phyloP scores from a whole-genome alignment of 2,888 invertebrate genomes.

The Phaonia tiefii region DNA sequence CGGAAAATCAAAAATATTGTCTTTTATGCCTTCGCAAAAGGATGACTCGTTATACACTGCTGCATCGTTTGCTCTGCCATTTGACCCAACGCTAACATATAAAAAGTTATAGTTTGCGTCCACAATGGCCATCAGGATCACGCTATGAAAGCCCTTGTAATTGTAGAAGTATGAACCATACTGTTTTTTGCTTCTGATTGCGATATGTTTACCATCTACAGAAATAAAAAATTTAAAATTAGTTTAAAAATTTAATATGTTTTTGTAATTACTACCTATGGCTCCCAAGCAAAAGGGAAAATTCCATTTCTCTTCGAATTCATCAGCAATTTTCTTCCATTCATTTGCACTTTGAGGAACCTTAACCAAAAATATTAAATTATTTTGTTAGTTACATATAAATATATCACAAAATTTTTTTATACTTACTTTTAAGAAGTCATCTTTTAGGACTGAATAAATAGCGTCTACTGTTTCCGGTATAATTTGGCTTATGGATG shows the following conservation, averaged over 20 bases:
- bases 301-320: constrained; percentile 48
- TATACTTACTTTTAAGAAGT: constrained; percentile 41
- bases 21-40: not conserved
- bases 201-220: constrained; percentile 36
- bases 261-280: constrained; percentile 26
- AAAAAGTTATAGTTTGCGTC: not conserved
- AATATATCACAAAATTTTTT: not conserved
- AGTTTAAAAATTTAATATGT: not conserved
- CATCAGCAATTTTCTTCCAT: constrained; percentile 41
- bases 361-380: not conserved
- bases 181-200: constrained; percentile 11
- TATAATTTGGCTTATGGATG: constrained; percentile 27
- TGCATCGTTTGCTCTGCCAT: constrained; percentile 1
- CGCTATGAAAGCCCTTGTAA: constrained; percentile 25
- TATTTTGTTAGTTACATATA: not conserved
- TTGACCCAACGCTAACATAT: not conserved
- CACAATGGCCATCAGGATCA: not conserved
- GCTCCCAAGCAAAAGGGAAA: constrained; percentile 52
- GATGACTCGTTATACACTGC: not conserved
- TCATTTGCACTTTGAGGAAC: constrained; percentile 26
- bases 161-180: constrained; percentile 45
- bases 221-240: not conserved
- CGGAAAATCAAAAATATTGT: not conserved
- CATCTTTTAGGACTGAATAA: constrained; percentile 41
- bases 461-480: constrained; percentile 31